These are phyloP conservation scores for Nomada ruficornis DNA, from an alignment of 2,888 invertebrate species.

Conservation along the genomic window DNA sequence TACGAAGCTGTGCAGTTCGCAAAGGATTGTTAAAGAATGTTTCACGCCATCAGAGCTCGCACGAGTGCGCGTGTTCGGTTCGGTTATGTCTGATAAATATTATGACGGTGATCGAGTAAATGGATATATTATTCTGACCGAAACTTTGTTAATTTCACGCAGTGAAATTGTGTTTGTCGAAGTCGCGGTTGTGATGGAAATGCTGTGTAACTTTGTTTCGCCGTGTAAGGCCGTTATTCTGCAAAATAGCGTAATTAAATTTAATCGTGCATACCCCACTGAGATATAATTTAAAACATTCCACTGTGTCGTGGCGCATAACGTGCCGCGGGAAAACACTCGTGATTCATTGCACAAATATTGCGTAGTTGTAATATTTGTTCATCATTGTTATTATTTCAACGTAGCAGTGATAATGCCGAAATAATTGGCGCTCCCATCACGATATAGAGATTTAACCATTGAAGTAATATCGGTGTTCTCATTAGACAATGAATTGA, in stretches of 20 bases:
- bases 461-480: too few species aligned
- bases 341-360: not conserved
- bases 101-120: constrained; percentile 20
- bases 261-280: constrained; percentile 29
- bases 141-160: constrained; percentile 52
- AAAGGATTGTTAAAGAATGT: not conserved
- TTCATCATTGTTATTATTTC: not conserved
- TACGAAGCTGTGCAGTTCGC: not conserved
- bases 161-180: constrained; percentile 55
- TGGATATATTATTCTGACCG: constrained; percentile 32
- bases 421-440: too few species aligned
- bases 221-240: constrained; percentile 42
- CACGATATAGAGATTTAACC: too few species aligned
- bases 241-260: constrained; percentile 54
- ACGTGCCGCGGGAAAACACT: not conserved
- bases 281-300: constrained; percentile 37
- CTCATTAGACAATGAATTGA: too few species aligned
- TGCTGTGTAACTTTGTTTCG: constrained; percentile 46
- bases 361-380: not conserved
- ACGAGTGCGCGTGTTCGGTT: not conserved
- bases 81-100: constrained; percentile 24
- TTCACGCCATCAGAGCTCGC: not conserved
- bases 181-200: constrained; percentile 50
- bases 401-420: not conserved
- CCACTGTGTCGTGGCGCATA: constrained; percentile 20